Evolutionary conservation across 2,113 vertebrate species (phyloP), one percentile per base, ranked within the genome.

Genomic region (Potamarius usumacintae): DNA sequence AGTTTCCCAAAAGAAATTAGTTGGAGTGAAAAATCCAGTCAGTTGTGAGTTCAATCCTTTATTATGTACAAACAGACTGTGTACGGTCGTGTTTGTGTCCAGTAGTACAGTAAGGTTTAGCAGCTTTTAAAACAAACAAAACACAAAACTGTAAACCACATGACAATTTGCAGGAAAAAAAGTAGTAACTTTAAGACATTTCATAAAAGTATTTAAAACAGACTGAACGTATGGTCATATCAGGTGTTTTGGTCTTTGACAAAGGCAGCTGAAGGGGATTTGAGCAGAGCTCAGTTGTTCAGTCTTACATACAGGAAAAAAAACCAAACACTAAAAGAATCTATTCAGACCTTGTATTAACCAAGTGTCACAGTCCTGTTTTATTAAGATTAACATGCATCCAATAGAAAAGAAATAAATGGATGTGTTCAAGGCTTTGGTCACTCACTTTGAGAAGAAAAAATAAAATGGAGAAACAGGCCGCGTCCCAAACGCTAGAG

Each of bases 61-160:
- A 91, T 92, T 92, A 87, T 91, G 86, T 89, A 91, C 88, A 91
- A 92, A 92, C 85, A 90, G 88, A 92, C 84, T 91, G 89, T 91
- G 89, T 86, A 81, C 42, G 34, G 65, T 84, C 48, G 27, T 88
- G 52, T 86, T 82, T 81, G 80, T 89, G 83, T 90, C 83, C 84
- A 89, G 87, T 90, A 86, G 83, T 89, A 88, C 88, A 88, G 83
- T 88, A 85, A 83, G 76, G 72, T 90, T 89, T 88, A 93, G 91
- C 90, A 93, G 91, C 90, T 92, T 90, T 84, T 82, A 92, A 89
- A 91, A 85, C 72, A 50, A 50, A 48, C 22, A 69, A 72, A 83
- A 50, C 72, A 86, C 20, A 65, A 63, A 80, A 42, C 67, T 85
- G 85, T 89, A 88, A 34, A 85, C 86, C 85, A 87, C 74, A 78